A percentile compares a stretch with the other conserved stretches of the same genome.
Conservation (phyloP, 2,888 invertebrate genomes). For the Omphaloscelis lunosa region DNA sequence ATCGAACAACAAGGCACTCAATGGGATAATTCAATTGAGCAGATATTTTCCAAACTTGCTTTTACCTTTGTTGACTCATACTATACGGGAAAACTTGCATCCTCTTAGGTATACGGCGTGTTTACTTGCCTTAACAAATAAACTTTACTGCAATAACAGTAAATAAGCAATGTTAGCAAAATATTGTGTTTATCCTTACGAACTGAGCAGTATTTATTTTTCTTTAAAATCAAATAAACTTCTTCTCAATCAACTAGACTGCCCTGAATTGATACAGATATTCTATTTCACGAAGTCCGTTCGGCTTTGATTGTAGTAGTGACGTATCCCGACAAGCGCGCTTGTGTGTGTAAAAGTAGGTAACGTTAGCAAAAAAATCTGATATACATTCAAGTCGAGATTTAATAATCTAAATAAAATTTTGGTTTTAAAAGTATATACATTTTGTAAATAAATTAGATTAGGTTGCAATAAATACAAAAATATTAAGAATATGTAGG, state of each 20-base stretch:
- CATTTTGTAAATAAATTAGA: no score
- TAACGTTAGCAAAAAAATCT: no score
- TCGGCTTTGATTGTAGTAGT: no score
- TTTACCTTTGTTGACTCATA: constrained; percentile 29
- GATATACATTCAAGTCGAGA: no score
- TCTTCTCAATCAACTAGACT: not conserved
- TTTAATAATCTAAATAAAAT: no score
- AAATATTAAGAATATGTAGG: no score
- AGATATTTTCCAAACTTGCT: constrained; percentile 27
- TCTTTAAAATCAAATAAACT: not conserved
- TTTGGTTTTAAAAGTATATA: no score
- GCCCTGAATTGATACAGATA: no score
- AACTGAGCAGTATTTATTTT: not conserved
- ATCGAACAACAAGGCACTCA: constrained; percentile 24
- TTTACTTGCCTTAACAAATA: constrained; percentile 23
- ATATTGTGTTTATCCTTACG: constrained; percentile 1
- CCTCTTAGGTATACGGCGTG: not conserved
- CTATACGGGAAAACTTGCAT: constrained; percentile 16
- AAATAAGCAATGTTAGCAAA: not conserved
- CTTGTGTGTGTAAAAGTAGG: no score
- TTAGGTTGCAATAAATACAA: no score
- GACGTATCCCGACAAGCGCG: no score
- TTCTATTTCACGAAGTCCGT: no score
- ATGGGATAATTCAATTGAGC: constrained; percentile 31
- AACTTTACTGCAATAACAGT: not conserved